phyloP scores from a whole-genome alignment of 2,797 vertebrate genomes.

The Phalloptychus januarius region DNA sequence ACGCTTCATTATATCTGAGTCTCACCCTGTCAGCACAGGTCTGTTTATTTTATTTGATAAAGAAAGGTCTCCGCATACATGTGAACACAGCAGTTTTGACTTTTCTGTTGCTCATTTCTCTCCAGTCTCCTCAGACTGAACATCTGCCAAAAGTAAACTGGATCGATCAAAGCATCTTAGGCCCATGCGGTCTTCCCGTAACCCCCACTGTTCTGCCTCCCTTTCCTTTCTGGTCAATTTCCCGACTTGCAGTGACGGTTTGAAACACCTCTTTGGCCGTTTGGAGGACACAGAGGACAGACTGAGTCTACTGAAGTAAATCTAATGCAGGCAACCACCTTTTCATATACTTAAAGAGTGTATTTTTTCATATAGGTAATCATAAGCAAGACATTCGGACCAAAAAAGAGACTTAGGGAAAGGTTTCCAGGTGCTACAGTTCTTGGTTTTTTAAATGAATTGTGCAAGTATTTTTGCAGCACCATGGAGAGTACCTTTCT shows the following conservation, averaged over 20 bases:
- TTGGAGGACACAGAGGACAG: neutral
- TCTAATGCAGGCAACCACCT: neutral
- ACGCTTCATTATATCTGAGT: neutral
- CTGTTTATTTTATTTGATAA: neutral
- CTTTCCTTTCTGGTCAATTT: neutral
- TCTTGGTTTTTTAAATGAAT: neutral
- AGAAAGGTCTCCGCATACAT: neutral
- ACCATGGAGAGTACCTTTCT: neutral
- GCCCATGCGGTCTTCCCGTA: neutral
- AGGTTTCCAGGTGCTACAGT: neutral
- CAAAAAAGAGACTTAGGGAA: neutral
- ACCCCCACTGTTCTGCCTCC: neutral
- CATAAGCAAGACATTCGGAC: neutral
- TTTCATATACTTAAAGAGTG: neutral
- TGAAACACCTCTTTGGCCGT: neutral
- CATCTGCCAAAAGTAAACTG: conserved; percentile 2
- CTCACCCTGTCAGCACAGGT: neutral
- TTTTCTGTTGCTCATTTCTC: neutral
- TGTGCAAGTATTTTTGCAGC: neutral
- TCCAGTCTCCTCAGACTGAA: neutral
- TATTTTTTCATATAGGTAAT: neutral
- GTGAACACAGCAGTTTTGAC: neutral
- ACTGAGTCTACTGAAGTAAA: neutral
- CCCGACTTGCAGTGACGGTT: neutral
- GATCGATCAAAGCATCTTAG: neutral